Conservation (phyloP, 2,888 invertebrate genomes). For the Drosophila yooni region DNA sequence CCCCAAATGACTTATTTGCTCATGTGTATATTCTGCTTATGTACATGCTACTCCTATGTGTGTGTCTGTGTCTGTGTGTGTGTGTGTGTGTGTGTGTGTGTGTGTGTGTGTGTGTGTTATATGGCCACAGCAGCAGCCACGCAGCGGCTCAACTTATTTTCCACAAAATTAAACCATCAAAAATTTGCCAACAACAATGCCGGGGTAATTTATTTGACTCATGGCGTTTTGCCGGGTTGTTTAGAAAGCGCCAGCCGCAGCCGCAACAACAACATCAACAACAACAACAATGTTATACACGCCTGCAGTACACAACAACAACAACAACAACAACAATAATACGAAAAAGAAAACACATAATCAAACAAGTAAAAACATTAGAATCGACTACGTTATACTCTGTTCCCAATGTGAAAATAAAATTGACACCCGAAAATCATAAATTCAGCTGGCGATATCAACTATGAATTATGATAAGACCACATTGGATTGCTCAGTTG, state of each 20-base stretch:
- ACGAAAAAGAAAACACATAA: conserved; percentile 13
- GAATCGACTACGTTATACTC: not conserved
- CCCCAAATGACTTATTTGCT: conserved; percentile 34
- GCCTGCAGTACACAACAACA: conserved; percentile 50
- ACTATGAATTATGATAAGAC: not conserved
- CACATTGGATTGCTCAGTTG: not conserved
- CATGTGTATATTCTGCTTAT: conserved; percentile 35
- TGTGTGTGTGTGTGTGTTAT: conserved; percentile 18
- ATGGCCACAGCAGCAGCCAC: conserved; percentile 71
- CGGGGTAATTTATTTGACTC: conserved; percentile 81
- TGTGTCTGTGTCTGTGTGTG: conserved; percentile 14
- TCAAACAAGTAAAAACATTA: conserved; percentile 16
- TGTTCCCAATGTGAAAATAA: not conserved
- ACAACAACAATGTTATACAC: conserved; percentile 25
- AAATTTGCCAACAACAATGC: conserved; percentile 82
- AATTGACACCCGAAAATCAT: not conserved
- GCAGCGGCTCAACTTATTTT: conserved; percentile 80
- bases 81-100: conserved; percentile 41
- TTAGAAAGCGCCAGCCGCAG: conserved; percentile 68
- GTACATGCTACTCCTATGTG: conserved; percentile 36
- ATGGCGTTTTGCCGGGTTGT: conserved; percentile 73
- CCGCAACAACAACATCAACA: conserved; percentile 45
- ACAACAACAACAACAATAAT: conserved; percentile 31
- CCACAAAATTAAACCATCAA: conserved; percentile 82
- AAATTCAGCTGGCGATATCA: not conserved